A percentile compares a stretch with the other conserved stretches of the same genome.
Conservation (phyloP, 2,797 vertebrate genomes). For the Sebastolobus alascanus region DNA sequence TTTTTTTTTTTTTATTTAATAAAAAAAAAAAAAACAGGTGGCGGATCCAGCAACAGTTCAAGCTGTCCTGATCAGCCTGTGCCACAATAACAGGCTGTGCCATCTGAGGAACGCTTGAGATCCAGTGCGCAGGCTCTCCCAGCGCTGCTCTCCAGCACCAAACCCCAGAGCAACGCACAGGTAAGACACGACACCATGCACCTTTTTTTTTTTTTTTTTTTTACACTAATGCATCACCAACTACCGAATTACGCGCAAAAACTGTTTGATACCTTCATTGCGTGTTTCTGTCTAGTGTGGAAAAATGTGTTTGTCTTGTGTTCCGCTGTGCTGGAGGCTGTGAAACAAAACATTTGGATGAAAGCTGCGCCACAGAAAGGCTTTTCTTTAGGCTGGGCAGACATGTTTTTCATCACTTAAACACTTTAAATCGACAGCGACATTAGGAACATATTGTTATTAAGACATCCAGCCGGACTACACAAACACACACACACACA, state of each 20-base stretch:
- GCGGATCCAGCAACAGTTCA: conserved; percentile 61
- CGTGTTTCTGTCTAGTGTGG: conserved; percentile 11
- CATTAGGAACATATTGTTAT: conserved; percentile 37
- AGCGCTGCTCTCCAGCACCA: conserved; percentile 71
- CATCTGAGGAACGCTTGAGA: conserved; percentile 61
- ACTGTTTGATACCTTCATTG: conserved; percentile 9
- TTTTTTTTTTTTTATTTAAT: neutral
- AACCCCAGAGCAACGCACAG: conserved; percentile 77
- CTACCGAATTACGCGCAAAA: conserved; percentile 10
- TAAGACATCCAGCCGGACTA: conserved; percentile 58
- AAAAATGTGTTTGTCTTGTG: conserved; percentile 41
- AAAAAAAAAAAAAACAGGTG: conserved; percentile 49
- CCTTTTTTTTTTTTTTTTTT: conserved; percentile 39
- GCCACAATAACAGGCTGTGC: conserved; percentile 71
- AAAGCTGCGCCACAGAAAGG: conserved; percentile 73
- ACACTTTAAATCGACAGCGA: conserved; percentile 37
- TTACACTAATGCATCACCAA: conserved; percentile 4
- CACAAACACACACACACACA: conserved; percentile 35
- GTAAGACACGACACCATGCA: conserved; percentile 82
- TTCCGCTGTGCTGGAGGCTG: conserved; percentile 48
- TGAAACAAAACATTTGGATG: conserved; percentile 69
- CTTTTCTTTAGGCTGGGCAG: conserved; percentile 10
- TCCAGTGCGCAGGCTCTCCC: conserved; percentile 80
- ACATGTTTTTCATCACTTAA: conserved; percentile 19
- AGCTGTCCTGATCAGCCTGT: conserved; percentile 61